Evolutionary conservation across 2,888 invertebrate genomes (phyloP).

Genomic region (Rhopalosiphum nymphaeae): DNA sequence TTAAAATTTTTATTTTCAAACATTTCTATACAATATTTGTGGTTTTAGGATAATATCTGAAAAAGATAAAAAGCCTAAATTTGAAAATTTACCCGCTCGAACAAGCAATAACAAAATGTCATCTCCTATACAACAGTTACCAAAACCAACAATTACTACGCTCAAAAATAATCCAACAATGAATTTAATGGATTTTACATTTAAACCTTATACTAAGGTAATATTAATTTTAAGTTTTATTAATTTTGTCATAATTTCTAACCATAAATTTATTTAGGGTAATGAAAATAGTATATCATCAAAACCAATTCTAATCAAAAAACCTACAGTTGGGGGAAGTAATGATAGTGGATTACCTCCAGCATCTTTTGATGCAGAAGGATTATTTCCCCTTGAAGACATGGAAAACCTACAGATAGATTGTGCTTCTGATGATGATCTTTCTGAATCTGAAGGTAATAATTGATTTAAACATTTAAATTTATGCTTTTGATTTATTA

Average conservation of each 20-base stretch:
- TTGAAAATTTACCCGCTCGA: slow-evolving; percentile 50
- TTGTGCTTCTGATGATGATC: slow-evolving; percentile 73
- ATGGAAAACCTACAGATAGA: slow-evolving; percentile 73
- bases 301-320: slow-evolving; percentile 49
- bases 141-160: slow-evolving; percentile 60
- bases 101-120: slow-evolving; percentile 41
- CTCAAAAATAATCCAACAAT: slow-evolving; percentile 61
- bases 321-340: slow-evolving; percentile 48
- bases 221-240: not conserved
- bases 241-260: not conserved
- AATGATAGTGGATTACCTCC: slow-evolving; percentile 61
- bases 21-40: not conserved
- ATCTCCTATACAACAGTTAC: slow-evolving; percentile 47
- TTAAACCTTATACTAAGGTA: slow-evolving; percentile 55
- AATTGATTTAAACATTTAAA: slow-evolving; percentile 64
- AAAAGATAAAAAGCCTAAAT: slow-evolving; percentile 49
- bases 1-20: not conserved
- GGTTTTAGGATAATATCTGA: slow-evolving; percentile 50
- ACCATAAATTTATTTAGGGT: slow-evolving; percentile 6
- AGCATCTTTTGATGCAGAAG: slow-evolving; percentile 75
- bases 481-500: slow-evolving; percentile 32
- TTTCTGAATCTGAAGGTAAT: slow-evolving; percentile 82
- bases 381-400: slow-evolving; percentile 84
- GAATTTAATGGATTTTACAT: slow-evolving; percentile 59
- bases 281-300: slow-evolving; percentile 37